phyloP scores from a whole-genome alignment of 2,888 invertebrate genomes.

The Hypomecis atomaria region DNA sequence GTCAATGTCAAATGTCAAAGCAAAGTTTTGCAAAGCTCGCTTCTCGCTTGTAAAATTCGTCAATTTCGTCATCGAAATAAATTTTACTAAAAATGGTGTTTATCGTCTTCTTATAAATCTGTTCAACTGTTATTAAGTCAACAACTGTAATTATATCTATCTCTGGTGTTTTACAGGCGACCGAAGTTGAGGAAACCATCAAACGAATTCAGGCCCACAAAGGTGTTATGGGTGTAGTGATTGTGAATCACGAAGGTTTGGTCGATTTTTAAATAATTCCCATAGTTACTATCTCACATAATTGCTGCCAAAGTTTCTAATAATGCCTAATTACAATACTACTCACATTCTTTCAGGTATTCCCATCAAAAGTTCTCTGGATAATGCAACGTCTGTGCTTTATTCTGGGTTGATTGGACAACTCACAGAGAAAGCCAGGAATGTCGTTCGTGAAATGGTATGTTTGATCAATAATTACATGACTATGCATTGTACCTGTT shows the following conservation, averaged over 20 bases:
- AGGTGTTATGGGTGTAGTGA: constrained; percentile 98
- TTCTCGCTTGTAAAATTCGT: too few species aligned
- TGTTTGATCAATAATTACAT: constrained; percentile 15
- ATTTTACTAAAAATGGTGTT: constrained; percentile 24
- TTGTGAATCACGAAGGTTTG: constrained; percentile 98
- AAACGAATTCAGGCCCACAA: constrained; percentile 98
- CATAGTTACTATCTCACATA: constrained; percentile 46
- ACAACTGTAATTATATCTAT: background rate
- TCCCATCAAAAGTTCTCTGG: constrained; percentile 95
- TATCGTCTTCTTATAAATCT: background rate
- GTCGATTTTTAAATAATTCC: constrained; percentile 60
- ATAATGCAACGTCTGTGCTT: constrained; percentile 97
- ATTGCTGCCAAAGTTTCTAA: constrained; percentile 5
- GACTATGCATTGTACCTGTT: background rate
- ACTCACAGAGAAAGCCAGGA: constrained; percentile 95
- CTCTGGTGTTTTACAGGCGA: constrained; percentile 76
- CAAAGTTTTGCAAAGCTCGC: too few species aligned
- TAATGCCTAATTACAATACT: background rate
- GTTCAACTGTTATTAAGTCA: background rate
- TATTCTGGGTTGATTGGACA: constrained; percentile 97
- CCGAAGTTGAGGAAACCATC: constrained; percentile 98
- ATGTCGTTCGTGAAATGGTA: constrained; percentile 95
- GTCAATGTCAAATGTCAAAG: background rate
- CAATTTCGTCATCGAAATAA: constrained; percentile 4
- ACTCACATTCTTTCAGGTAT: constrained; percentile 85